Conservation (phyloP, 2,888 invertebrate species). For the Synergus gifuensis region DNA sequence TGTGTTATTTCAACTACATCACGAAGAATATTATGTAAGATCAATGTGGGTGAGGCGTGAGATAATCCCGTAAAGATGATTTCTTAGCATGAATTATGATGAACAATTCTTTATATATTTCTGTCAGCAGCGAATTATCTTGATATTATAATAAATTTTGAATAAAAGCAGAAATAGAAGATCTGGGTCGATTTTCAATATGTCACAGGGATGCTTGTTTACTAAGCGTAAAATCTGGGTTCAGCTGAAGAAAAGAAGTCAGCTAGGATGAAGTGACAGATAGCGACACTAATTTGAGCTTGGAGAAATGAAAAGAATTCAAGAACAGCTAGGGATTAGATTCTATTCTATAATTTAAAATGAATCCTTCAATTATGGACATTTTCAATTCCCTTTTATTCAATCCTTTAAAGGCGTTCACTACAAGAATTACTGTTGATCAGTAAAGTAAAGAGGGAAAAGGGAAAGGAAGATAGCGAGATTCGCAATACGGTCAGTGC, state of each 20-base stretch:
- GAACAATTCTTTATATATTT: background rate
- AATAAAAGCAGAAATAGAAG: too few species aligned
- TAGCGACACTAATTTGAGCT: too few species aligned
- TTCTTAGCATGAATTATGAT: constrained; percentile 6
- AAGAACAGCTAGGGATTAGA: background rate
- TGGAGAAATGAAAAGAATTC: too few species aligned
- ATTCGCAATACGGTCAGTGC: background rate
- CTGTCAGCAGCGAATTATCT: background rate
- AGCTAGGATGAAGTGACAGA: too few species aligned
- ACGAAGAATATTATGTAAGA: constrained; percentile 62
- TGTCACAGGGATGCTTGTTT: background rate
- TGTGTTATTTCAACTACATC: constrained; percentile 54
- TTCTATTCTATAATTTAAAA: background rate
- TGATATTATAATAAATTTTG: background rate
- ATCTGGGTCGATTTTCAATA: too few species aligned
- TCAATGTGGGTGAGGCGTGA: constrained; percentile 69
- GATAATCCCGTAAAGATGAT: constrained; percentile 67
- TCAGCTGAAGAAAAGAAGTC: background rate
- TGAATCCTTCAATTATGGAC: background rate
- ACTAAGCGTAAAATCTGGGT: background rate
- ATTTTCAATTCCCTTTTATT: background rate
- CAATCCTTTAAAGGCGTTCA: background rate
- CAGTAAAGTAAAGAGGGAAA: background rate
- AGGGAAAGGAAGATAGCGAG: background rate
- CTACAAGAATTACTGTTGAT: background rate